A percentile compares a stretch with the other conserved stretches of the same genome.
phyloP scores from a whole-genome alignment of 2,797 vertebrate species.

The Typhlichthys eigenmanni region DNA sequence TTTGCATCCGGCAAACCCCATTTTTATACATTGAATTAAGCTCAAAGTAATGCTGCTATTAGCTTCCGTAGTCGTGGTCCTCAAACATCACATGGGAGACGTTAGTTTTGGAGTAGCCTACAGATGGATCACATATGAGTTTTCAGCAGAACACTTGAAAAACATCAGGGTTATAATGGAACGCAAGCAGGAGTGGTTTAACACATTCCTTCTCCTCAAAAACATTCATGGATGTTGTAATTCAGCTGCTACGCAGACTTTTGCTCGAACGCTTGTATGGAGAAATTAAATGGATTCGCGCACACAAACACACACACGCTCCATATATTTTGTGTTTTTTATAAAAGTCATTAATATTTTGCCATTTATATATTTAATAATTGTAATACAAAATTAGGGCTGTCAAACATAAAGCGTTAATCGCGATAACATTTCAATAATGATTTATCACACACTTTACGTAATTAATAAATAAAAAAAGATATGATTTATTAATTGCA shows the following conservation, averaged over 20 bases:
- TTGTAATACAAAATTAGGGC: no score
- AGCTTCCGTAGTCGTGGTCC: conserved; percentile 6
- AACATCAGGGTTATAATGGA: conserved; percentile 24
- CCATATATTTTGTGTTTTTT: conserved; percentile 6
- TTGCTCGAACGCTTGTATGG: conserved; percentile 11
- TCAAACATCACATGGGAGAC: not conserved
- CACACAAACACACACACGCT: conserved; percentile 2
- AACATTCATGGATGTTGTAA: conserved; percentile 8
- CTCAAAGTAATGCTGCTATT: conserved; percentile 2
- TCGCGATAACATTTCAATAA: no score
- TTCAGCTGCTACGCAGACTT: conserved; percentile 33
- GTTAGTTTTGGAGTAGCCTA: conserved; percentile 21
- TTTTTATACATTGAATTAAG: conserved; percentile 1
- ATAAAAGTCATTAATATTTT: not conserved
- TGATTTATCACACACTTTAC: no score
- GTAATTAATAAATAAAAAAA: no score
- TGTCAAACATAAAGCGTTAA: no score
- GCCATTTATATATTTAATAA: not conserved
- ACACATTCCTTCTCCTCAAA: conserved; percentile 44
- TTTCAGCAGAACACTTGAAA: conserved; percentile 24
- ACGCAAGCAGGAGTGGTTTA: conserved; percentile 33
- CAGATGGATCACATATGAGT: conserved; percentile 30
- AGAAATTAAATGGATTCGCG: conserved; percentile 16
- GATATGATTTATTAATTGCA: no score
- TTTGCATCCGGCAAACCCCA: conserved; percentile 1